Conservation (phyloP, 2,797 vertebrate species). For the Malurus splendens region DNA sequence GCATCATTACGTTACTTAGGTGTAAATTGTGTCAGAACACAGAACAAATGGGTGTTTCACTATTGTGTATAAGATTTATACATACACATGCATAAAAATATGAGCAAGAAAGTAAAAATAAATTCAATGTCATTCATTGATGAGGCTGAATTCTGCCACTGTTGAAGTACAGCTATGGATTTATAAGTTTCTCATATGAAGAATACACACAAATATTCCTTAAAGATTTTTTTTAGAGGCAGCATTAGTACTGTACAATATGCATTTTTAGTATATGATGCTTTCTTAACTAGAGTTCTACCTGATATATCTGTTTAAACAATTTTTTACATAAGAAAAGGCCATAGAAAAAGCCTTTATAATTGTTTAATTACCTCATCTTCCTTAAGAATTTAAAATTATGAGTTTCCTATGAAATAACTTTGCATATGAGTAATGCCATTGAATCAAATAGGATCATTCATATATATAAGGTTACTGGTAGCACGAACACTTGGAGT, state of each 20-base stretch:
- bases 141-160: not conserved
- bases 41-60: not conserved
- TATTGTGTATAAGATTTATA: not conserved
- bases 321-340: not conserved
- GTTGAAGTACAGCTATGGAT: not conserved
- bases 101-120: not conserved
- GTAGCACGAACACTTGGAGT: not conserved
- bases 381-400: not conserved
- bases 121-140: not conserved
- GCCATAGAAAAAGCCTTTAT: not conserved
- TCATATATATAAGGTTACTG: not conserved
- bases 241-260: not conserved
- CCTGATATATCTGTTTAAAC: not conserved
- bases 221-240: not conserved
- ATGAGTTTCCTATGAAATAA: not conserved
- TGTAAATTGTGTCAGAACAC: not conserved
- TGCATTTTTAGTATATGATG: not conserved
- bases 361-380: not conserved
- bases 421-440: not conserved
- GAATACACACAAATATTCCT: not conserved
- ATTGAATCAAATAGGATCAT: not conserved
- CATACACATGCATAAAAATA: not conserved
- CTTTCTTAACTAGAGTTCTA: not conserved
- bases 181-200: not conserved
- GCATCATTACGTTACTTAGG: not conserved